Evolutionary conservation across 2,113 vertebrate genomes (phyloP).

Genomic region (Corvus cornix): DNA sequence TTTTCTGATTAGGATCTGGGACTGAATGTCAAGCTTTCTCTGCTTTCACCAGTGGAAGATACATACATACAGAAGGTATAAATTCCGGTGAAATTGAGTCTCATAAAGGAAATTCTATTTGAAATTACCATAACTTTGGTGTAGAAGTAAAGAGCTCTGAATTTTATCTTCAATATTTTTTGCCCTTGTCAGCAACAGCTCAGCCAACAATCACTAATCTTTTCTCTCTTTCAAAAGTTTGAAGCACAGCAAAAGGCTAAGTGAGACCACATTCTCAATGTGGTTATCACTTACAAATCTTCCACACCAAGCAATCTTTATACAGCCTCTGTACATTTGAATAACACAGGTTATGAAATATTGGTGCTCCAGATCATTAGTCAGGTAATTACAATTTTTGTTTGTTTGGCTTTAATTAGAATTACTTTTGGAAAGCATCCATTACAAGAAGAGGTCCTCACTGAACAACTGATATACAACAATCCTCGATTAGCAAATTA

Average conservation of each 20-base stretch:
- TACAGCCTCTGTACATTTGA: not conserved
- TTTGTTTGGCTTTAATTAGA: slow-evolving; percentile 51
- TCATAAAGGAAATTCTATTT: slow-evolving; percentile 16
- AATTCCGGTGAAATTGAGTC: slow-evolving; percentile 1
- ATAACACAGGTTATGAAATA: slow-evolving; percentile 17
- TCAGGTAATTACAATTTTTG: slow-evolving; percentile 32
- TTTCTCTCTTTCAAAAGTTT: not conserved
- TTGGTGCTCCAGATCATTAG: slow-evolving; percentile 12
- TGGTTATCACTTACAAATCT: not conserved
- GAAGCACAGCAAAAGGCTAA: not conserved
- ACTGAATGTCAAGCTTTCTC: not conserved
- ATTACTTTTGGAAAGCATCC: not conserved
- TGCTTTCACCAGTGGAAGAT: not conserved
- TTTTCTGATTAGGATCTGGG: not conserved
- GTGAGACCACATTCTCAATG: not conserved
- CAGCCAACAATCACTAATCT: not conserved
- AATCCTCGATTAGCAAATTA: not conserved
- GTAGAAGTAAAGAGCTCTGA: not conserved
- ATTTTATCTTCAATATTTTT: not conserved
- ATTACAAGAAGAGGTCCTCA: slow-evolving; percentile 26
- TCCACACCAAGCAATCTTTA: not conserved
- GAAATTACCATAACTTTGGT: slow-evolving; percentile 12
- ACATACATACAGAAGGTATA: not conserved
- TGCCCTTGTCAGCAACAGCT: not conserved
- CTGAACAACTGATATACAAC: not conserved